A percentile compares a stretch with the other conserved stretches of the same genome.
phyloP scores from a whole-genome alignment of 1,140 invertebrate genomes.

The Nasonia longicornis region DNA sequence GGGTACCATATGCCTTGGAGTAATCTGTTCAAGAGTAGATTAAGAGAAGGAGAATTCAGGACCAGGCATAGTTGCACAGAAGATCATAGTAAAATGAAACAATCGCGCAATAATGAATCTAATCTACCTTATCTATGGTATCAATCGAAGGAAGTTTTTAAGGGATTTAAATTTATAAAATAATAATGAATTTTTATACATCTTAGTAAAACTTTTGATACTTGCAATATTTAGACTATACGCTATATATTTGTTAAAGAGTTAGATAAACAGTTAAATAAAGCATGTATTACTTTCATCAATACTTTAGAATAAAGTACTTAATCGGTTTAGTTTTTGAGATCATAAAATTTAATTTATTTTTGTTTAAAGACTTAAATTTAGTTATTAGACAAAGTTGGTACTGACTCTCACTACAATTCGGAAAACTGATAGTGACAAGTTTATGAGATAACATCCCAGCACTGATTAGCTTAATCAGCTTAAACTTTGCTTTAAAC shows the following conservation, averaged over 20 bases:
- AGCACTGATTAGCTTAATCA: neutral
- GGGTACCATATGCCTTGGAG: neutral
- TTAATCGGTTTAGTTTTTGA: constrained; percentile 11
- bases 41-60: neutral
- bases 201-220: constrained; percentile 27
- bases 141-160: constrained; percentile 63
- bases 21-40: neutral
- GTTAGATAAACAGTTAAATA: neutral
- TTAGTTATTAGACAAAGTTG: neutral
- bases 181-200: constrained; percentile 49
- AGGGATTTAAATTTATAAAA: constrained; percentile 62
- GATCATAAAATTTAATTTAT: neutral
- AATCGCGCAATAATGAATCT: constrained; percentile 35
- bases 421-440: neutral
- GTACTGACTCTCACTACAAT: neutral
- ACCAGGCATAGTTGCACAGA: constrained; percentile 30
- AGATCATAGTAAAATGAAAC: constrained; percentile 33
- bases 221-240: constrained; percentile 5
- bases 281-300: constrained; percentile 8
- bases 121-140: constrained; percentile 60
- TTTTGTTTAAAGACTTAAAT: neutral
- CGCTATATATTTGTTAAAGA: neutral
- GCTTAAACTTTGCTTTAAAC: constrained; percentile 9
- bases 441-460: neutral
- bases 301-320: constrained; percentile 31